A percentile compares a stretch with the other conserved stretches of the same genome.
These are phyloP conservation scores for Synanthedon formicaeformis DNA, from an alignment of 2,888 invertebrate genomes.

Conservation along the genomic window DNA sequence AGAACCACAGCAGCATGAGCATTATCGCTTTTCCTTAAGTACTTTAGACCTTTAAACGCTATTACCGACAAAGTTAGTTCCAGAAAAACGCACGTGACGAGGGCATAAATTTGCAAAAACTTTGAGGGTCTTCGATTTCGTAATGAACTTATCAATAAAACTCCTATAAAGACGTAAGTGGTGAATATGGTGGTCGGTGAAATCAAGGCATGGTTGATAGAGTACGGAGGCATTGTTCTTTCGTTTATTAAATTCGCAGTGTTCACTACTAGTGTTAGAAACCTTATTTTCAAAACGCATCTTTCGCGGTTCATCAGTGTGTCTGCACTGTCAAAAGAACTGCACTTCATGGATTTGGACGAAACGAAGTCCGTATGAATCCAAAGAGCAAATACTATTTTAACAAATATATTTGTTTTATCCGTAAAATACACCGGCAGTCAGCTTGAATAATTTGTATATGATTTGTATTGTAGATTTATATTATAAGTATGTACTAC, in stretches of 20 bases:
- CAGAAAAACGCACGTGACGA: constrained; percentile 25
- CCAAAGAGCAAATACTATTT: too few relatives aligned
- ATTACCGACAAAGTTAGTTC: constrained; percentile 27
- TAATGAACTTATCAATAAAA: constrained; percentile 22
- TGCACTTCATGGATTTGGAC: constrained; percentile 20
- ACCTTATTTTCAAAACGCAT: constrained; percentile 31
- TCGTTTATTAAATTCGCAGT: constrained; percentile 47
- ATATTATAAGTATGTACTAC: too few relatives aligned
- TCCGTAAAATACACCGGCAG: too few relatives aligned
- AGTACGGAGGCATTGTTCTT: constrained; percentile 26
- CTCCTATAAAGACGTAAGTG: constrained; percentile 32
- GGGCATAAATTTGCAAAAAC: constrained; percentile 36
- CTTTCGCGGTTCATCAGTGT: constrained; percentile 29
- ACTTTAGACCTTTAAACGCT: constrained; percentile 26
- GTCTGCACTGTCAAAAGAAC: constrained; percentile 8
- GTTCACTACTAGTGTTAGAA: constrained; percentile 36
- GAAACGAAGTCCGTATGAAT: too few relatives aligned
- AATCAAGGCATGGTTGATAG: constrained; percentile 33
- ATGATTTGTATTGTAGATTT: too few relatives aligned
- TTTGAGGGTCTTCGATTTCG: constrained; percentile 20
- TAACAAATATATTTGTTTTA: too few relatives aligned
- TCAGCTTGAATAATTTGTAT: too few relatives aligned
- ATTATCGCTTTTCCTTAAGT: constrained; percentile 1
- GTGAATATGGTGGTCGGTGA: constrained; percentile 38
- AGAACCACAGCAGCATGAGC: constrained; percentile 23